phyloP scores from a whole-genome alignment of 2,113 vertebrate genomes.

The Spea bombifrons region DNA sequence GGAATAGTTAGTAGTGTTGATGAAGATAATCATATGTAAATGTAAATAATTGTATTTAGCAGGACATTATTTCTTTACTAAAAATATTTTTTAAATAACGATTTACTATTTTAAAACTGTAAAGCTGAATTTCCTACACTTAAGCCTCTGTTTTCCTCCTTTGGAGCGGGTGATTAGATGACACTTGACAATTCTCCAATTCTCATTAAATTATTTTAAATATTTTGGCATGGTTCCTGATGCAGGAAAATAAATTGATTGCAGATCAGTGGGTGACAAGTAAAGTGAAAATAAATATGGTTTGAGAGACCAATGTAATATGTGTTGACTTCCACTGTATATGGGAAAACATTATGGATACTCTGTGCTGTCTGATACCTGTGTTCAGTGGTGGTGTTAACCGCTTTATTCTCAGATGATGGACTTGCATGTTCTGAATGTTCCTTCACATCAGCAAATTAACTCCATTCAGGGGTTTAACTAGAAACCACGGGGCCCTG shows the following conservation, averaged over 20 bases:
- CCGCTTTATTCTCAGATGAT: no score
- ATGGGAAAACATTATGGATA: no score
- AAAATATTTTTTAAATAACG: no score
- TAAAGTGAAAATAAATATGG: background rate
- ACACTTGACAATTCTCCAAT: conserved; percentile 15
- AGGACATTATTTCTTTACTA: background rate
- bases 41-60: background rate
- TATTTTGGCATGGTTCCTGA: conserved; percentile 25
- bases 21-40: no score
- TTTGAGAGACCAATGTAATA: background rate
- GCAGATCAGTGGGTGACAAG: background rate
- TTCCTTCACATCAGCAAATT: no score
- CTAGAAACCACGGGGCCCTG: no score
- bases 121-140: background rate
- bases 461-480: no score
- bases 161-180: conserved; percentile 4
- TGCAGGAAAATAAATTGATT: conserved; percentile 1
- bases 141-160: conserved; percentile 18
- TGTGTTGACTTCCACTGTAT: background rate
- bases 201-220: conserved; percentile 8
- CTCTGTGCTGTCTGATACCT: no score
- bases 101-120: background rate
- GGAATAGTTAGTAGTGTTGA: no score
- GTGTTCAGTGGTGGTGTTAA: no score
- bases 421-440: no score